Evolutionary conservation across 2,888 invertebrate genomes (phyloP).

Genomic region (Xestia xanthographa): DNA sequence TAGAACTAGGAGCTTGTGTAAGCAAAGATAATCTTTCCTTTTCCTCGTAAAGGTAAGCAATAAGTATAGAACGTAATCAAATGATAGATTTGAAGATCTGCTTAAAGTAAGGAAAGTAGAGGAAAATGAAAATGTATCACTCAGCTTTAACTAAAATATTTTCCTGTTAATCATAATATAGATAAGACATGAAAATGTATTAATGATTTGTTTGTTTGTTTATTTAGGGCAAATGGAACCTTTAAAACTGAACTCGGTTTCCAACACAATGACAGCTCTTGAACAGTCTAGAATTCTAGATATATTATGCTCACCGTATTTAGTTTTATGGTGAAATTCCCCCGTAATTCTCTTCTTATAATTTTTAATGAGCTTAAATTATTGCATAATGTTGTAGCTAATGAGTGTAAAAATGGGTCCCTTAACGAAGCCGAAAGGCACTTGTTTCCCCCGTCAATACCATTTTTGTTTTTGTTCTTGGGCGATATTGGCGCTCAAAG

Average conservation of each 20-base stretch:
- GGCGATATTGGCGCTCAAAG: too few species aligned
- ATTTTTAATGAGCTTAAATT: not conserved
- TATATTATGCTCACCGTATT: not conserved
- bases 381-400: not conserved
- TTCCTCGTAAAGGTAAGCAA: not conserved
- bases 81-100: not conserved
- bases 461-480: too few species aligned
- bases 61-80: not conserved
- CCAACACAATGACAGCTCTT: not conserved
- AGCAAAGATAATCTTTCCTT: not conserved
- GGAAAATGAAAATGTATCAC: not conserved
- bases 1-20: not conserved
- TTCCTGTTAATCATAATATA: not conserved
- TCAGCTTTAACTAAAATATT: not conserved
- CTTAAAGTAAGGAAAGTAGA: not conserved
- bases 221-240: not conserved
- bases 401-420: too few species aligned
- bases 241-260: not conserved
- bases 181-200: not conserved
- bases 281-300: not conserved
- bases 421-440: too few species aligned
- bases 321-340: not conserved
- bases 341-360: not conserved
- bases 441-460: too few species aligned
- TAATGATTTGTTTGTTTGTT: not conserved